Base-by-base conservation (phyloP, 2,113 vertebrate species). In the Chloropsis cyanopogon region DNA sequence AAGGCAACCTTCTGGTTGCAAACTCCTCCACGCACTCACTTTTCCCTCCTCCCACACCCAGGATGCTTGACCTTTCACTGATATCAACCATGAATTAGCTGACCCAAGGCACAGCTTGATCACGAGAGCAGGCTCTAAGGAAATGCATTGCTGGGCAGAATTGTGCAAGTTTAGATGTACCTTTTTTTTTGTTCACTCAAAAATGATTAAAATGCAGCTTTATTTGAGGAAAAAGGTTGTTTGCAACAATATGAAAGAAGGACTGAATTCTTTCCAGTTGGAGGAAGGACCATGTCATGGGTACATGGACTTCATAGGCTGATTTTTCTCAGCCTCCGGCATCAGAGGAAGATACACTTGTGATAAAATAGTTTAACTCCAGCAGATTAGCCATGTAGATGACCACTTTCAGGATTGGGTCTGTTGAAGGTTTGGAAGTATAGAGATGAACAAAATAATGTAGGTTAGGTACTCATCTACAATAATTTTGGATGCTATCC, bases 51-150 rank as follows among this genome's bases (percentile, higher is more conserved):
- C 81, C 72, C 46, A 94, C 82, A 82, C 25, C 31, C 93, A 96
- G 90, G 90, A 95, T 94, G 56, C 41, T 68, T 90, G 85, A 86
- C 82, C 88, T 96, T 96, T 93, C 69, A 86, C 56, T 93, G 72
- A 75, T 94, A 93, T 84, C 47, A 49, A 4, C 73, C 71, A 92
- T 96, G 84, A 92, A 93, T 95, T 87, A 71, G 50, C 75, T 79
- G 85, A 90, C 93, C 93, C 26, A 64, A 46, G 52, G 50, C 49
- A 90, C 57, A 90, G 52, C 12, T 72, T 72, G 91, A 88, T 82
- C 41, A 78, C 10, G 4, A 66, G 47, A 90, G 44, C 26, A 86
- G 25, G 25, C 82, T 79, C 14, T 25, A 66, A 86, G 92, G 86
- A 97, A 96, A 66, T 6, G 3, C 24, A 69, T 42, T 90, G 37